Percentiles rank a stretch among this genome's conserved stretches.
Conservation (phyloP, 2,888 invertebrate genomes). For the Tinea trinotella region DNA sequence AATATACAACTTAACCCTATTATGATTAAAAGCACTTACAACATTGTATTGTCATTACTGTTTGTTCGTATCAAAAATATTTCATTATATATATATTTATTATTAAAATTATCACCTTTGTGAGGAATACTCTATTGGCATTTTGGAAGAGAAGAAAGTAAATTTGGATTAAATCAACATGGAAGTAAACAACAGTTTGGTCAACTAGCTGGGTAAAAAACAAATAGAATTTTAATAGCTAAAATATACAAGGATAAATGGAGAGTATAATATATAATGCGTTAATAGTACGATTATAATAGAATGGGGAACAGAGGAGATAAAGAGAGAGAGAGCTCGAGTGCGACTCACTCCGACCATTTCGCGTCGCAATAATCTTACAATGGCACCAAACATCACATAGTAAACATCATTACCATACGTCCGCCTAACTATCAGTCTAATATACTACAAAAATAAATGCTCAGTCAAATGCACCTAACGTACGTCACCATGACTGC, state of each 20-base stretch:
- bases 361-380: not conserved
- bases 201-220: constrained; percentile 17
- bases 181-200: constrained; percentile 22
- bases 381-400: constrained; percentile 72
- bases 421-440: constrained; percentile 48
- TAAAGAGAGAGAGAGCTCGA: not conserved
- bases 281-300: not conserved
- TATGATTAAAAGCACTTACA: constrained; percentile 14
- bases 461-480: constrained; percentile 58
- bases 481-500: not conserved
- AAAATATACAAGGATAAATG: constrained; percentile 51
- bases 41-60: constrained; percentile 17
- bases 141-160: not conserved
- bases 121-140: not conserved
- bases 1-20: constrained; percentile 7
- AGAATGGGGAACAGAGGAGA: not conserved
- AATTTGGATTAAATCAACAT: not conserved
- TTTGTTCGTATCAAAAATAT: constrained; percentile 17
- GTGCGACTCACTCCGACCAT: not conserved
- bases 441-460: constrained; percentile 70
- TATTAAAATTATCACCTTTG: not conserved
- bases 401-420: constrained; percentile 41
- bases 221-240: not conserved
- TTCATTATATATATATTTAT: constrained; percentile 1
- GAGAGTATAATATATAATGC: constrained; percentile 23